Evolutionary conservation across 2,888 invertebrate genomes (phyloP).

Genomic region (Hypolimnas misippus): DNA sequence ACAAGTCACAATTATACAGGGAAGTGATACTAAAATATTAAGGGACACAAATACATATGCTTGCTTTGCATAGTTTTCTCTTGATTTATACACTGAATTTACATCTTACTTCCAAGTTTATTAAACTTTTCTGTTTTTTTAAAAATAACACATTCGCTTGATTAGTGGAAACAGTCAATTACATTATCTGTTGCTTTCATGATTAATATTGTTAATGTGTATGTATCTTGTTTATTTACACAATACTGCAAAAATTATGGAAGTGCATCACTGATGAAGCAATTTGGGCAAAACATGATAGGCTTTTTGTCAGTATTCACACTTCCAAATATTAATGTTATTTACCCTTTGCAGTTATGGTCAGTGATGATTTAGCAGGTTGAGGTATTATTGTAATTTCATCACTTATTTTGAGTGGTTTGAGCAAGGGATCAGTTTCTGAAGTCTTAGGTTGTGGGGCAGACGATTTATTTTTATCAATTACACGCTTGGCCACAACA

Average conservation of each 20-base stretch:
- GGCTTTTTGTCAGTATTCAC: conserved; percentile 52
- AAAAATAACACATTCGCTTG: conserved; percentile 65
- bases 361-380: conserved; percentile 85
- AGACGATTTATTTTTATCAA: conserved; percentile 88
- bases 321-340: conserved; percentile 61
- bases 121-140: conserved; percentile 53
- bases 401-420: conserved; percentile 94
- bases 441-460: conserved; percentile 57
- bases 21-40: conserved; percentile 51
- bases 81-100: conserved; percentile 67
- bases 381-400: conserved; percentile 97
- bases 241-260: conserved; percentile 72
- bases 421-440: conserved; percentile 87
- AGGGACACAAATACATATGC: conserved; percentile 54
- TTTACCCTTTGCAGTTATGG: conserved; percentile 78
- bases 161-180: conserved; percentile 64
- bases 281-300: conserved; percentile 47
- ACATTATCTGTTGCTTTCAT: conserved; percentile 52
- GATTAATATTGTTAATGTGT: conserved; percentile 64
- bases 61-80: conserved; percentile 50
- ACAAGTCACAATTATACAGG: conserved; percentile 56
- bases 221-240: conserved; percentile 71
- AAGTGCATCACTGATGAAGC: conserved; percentile 61
- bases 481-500: conserved; percentile 94
- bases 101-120: conserved; percentile 55